Evolutionary conservation across 2,113 vertebrate species (phyloP).

Genomic region (Chaetorhynchus papuensis): DNA sequence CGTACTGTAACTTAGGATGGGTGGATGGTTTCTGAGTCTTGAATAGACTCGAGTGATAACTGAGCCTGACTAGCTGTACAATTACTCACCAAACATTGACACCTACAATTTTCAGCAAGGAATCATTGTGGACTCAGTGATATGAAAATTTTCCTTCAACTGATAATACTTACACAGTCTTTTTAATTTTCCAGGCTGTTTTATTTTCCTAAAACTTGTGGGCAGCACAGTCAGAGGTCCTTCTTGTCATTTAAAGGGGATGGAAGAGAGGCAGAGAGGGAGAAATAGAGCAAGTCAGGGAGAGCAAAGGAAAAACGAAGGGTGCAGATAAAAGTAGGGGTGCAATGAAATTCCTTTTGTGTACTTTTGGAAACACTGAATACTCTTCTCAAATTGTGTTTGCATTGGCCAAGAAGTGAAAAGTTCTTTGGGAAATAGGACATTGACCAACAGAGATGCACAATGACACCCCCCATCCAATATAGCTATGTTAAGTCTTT

Average conservation of each 20-base stretch:
- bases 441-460: not conserved
- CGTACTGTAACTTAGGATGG: not conserved
- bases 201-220: not conserved
- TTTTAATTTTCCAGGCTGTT: not conserved
- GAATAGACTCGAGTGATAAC: not conserved
- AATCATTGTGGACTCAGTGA: not conserved
- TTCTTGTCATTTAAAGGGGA: not conserved
- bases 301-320: not conserved
- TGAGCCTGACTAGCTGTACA: not conserved
- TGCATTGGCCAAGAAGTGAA: not conserved
- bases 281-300: not conserved
- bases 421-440: not conserved
- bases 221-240: not conserved
- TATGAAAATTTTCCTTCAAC: not conserved
- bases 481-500: not conserved
- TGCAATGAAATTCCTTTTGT: not conserved
- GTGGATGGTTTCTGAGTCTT: not conserved
- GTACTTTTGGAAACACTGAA: not conserved
- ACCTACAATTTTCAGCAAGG: not conserved
- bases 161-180: not conserved
- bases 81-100: not conserved
- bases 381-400: not conserved
- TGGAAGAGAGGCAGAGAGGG: not conserved
- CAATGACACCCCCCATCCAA: rapidly evolving
- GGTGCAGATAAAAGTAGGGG: not conserved